Conservation (phyloP, 2,797 vertebrate species). For the Sebastes vulpes region DNA sequence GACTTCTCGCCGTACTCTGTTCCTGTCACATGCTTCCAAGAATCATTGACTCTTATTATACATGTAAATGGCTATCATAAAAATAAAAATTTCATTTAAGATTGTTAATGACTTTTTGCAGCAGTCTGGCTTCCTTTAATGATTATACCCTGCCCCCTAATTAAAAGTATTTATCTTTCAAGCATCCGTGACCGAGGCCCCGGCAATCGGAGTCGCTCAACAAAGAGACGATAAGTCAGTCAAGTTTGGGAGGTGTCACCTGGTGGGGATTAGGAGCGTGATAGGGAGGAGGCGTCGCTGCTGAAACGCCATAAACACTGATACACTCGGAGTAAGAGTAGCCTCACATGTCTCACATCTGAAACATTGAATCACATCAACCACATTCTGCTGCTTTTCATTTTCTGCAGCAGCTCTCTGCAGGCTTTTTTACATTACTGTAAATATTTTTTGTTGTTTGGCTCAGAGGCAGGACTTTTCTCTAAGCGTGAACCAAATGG, state of each 20-base stretch:
- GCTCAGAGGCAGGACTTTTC: constrained; percentile 62
- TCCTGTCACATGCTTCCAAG: constrained; percentile 99
- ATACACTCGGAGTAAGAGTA: not conserved
- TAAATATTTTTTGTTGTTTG: constrained; percentile 68
- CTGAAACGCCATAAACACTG: constrained; percentile 3
- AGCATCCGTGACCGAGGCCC: constrained; percentile 94
- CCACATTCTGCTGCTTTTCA: constrained; percentile 3
- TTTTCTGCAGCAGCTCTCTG: constrained; percentile 21
- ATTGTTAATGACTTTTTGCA: constrained; percentile 99
- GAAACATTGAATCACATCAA: constrained; percentile 7
- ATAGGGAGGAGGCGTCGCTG: constrained; percentile 41
- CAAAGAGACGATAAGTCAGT: constrained; percentile 66
- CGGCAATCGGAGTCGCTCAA: constrained; percentile 83
- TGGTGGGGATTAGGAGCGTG: constrained; percentile 63
- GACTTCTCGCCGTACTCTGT: constrained; percentile 98
- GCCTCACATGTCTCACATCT: not conserved
- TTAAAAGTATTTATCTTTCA: constrained; percentile 99
- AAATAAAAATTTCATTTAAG: constrained; percentile 99
- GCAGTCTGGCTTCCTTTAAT: constrained; percentile 99
- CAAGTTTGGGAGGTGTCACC: constrained; percentile 66
- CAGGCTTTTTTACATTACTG: constrained; percentile 47
- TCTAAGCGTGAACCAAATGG: constrained; percentile 75
- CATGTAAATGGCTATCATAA: constrained; percentile 99
- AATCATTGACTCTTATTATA: constrained; percentile 99
- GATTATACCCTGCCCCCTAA: constrained; percentile 99